These are phyloP conservation scores for Epizoanthus stellaris DNA, from an alignment of 92 coral and sea anemone species.

Conservation along the genomic window DNA sequence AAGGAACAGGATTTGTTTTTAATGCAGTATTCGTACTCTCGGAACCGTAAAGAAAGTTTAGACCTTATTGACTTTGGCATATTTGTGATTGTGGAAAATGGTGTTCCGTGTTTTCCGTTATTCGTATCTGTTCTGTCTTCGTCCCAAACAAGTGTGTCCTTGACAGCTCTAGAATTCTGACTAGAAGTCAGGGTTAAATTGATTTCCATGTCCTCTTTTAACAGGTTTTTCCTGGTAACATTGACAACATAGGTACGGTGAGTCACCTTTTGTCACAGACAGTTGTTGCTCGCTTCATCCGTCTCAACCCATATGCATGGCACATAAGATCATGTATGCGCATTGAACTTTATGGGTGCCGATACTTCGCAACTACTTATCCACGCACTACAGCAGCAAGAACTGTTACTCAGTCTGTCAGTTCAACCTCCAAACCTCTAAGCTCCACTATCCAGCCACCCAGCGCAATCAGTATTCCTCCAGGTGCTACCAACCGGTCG, in stretches of 20 bases:
- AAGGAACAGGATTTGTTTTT: too few relatives aligned
- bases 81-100: too few relatives aligned
- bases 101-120: too few relatives aligned
- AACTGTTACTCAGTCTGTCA: neutral
- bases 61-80: too few relatives aligned
- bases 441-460: neutral
- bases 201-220: neutral
- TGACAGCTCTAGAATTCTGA: too few relatives aligned
- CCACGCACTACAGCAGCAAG: neutral
- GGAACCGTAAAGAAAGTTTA: too few relatives aligned
- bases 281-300: slow-evolving; percentile 23
- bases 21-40: too few relatives aligned
- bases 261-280: slow-evolving; percentile 18
- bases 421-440: neutral
- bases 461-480: neutral
- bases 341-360: slow-evolving; percentile 31
- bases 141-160: too few relatives aligned
- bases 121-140: too few relatives aligned
- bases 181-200: neutral
- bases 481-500: neutral
- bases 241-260: slow-evolving; percentile 23
- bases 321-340: slow-evolving; percentile 41
- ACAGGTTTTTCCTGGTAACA: slow-evolving; percentile 29
- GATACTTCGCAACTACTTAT: neutral
- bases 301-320: slow-evolving; percentile 16